Evolutionary conservation across 2,888 invertebrate species (phyloP).

Genomic region (Ormyrus labotus): DNA sequence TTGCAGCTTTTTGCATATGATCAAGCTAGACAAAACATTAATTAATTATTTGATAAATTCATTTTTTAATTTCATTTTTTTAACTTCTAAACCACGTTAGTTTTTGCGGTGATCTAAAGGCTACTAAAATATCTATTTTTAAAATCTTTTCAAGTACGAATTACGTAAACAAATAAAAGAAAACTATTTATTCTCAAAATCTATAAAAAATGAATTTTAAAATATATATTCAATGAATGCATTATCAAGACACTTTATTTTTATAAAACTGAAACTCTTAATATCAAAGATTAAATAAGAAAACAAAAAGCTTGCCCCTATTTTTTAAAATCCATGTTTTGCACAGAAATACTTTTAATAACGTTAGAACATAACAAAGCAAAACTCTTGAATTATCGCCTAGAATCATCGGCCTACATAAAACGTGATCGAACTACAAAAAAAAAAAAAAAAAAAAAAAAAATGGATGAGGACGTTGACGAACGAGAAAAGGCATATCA

Average conservation of each 20-base stretch:
- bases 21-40: too few species aligned
- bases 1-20: too few species aligned
- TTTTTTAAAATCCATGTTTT: constrained; percentile 9
- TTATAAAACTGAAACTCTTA: neutral
- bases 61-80: too few species aligned
- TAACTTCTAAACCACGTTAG: too few species aligned
- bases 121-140: too few species aligned
- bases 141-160: too few species aligned
- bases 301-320: too few species aligned
- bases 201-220: neutral
- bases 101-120: too few species aligned
- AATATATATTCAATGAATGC: neutral
- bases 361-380: neutral
- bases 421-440: constrained; percentile 2
- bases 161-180: too few species aligned
- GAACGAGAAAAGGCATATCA: neutral
- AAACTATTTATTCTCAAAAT: too few species aligned
- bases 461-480: neutral
- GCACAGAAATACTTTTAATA: constrained; percentile 45
- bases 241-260: neutral
- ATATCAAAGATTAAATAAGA: neutral
- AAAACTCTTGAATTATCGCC: constrained; percentile 14
- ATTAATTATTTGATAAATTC: too few species aligned
- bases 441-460: neutral
- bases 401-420: constrained; percentile 41